These are phyloP conservation scores for Geopemphigus sp. DNA, from an alignment of 1,140 invertebrate species.

Conservation along the genomic window DNA sequence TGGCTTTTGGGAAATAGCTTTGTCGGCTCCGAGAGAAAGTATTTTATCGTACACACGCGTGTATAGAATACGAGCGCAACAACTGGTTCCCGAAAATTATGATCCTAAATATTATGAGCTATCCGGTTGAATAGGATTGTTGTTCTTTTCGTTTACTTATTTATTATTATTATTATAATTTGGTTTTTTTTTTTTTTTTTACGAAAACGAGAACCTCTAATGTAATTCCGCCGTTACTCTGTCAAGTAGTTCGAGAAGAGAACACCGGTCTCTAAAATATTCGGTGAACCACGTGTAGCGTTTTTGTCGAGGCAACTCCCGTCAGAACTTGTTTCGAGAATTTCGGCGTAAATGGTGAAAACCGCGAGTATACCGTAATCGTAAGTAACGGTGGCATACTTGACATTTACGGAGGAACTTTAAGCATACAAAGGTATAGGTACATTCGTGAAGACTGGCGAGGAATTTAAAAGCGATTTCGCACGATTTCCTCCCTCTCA, in stretches of 20 bases:
- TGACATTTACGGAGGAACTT: too few species aligned
- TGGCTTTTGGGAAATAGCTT: constrained; percentile 19
- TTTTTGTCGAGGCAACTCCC: background rate
- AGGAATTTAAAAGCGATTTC: too few species aligned
- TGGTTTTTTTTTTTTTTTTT: too few species aligned
- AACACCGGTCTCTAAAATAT: background rate
- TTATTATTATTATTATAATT: too few species aligned
- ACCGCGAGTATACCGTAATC: background rate
- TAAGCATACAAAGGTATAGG: too few species aligned
- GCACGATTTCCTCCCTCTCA: too few species aligned
- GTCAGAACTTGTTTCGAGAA: constrained; percentile 11
- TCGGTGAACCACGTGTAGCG: background rate
- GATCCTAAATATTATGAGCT: constrained; percentile 34
- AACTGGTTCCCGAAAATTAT: constrained; percentile 45
- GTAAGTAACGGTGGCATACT: background rate
- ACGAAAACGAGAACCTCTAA: background rate
- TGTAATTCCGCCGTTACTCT: background rate
- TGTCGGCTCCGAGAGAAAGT: constrained; percentile 5
- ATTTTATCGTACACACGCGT: constrained; percentile 10
- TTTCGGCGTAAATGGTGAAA: background rate
- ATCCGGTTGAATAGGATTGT: background rate
- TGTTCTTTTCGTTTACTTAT: background rate
- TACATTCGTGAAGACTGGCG: too few species aligned
- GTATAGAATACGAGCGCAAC: too few species aligned
- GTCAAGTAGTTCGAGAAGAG: background rate